Conservation (phyloP, 2,797 vertebrate species). For the Lateolabrax maculatus region DNA sequence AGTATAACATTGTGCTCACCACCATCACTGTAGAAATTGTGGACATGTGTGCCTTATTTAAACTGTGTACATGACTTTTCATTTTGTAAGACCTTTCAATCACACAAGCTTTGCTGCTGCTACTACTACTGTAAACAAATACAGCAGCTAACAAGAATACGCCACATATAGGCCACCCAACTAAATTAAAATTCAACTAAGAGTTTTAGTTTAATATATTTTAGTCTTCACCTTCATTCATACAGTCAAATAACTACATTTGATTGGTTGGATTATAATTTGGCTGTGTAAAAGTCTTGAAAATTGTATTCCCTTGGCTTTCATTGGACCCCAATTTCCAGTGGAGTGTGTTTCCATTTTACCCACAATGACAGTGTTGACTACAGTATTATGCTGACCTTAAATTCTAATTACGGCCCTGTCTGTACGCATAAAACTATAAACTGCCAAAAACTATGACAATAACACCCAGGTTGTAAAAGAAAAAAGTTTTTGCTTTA, state of each 20-base stretch:
- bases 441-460: not conserved
- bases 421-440: not conserved
- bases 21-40: not conserved
- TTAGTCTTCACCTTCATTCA: too few relatives aligned
- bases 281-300: too few relatives aligned
- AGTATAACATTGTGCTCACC: conserved; percentile 34
- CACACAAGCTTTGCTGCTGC: conserved; percentile 15
- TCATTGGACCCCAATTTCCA: not conserved
- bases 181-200: not conserved
- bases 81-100: conserved; percentile 30
- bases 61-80: conserved; percentile 11
- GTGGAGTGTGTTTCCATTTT: not conserved
- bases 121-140: conserved; percentile 4
- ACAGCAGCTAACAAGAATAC: not conserved
- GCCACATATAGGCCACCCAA: not conserved
- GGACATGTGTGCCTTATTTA: conserved; percentile 41
- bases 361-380: not conserved
- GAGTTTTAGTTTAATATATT: not conserved
- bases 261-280: too few relatives aligned
- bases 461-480: conserved; percentile 19
- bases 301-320: not conserved
- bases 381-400: conserved; percentile 3
- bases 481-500: not conserved
- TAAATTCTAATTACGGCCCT: not conserved
- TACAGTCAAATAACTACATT: too few relatives aligned